Evolutionary conservation across 1,140 invertebrate genomes (phyloP).

Genomic region (Hesperophylax magnus): DNA sequence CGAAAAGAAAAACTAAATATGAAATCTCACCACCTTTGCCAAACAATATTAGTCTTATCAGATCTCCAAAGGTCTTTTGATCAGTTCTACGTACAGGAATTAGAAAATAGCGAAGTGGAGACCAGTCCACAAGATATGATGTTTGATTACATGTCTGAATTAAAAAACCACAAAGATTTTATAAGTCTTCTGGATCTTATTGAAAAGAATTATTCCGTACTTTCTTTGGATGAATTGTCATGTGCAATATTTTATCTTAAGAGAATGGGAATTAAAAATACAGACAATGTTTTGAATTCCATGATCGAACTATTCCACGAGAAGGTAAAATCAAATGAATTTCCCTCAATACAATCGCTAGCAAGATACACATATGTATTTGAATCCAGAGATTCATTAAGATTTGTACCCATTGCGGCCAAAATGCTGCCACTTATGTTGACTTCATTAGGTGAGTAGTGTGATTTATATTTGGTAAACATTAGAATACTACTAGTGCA

Average conservation of each 20-base stretch:
- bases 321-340: neutral
- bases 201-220: neutral
- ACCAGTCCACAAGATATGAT: conserved; percentile 32
- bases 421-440: conserved; percentile 3
- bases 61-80: conserved; percentile 41
- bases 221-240: conserved; percentile 31
- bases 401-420: conserved; percentile 17
- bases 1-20: conserved; percentile 25
- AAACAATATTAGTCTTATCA: conserved; percentile 49
- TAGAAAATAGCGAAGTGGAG: conserved; percentile 17
- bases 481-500: too few species aligned
- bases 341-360: neutral
- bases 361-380: conserved; percentile 30
- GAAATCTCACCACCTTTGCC: conserved; percentile 41
- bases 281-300: conserved; percentile 14
- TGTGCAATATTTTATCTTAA: conserved; percentile 40
- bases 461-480: neutral
- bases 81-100: conserved; percentile 28
- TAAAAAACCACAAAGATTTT: neutral
- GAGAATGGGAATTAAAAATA: conserved; percentile 30
- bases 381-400: conserved; percentile 18
- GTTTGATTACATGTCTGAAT: conserved; percentile 21
- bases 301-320: conserved; percentile 14
- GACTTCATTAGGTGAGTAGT: conserved; percentile 16
- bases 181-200: neutral